These are phyloP conservation scores for Threskiornis aethiopicus DNA, from an alignment of 2,797 vertebrate species.

Conservation along the genomic window DNA sequence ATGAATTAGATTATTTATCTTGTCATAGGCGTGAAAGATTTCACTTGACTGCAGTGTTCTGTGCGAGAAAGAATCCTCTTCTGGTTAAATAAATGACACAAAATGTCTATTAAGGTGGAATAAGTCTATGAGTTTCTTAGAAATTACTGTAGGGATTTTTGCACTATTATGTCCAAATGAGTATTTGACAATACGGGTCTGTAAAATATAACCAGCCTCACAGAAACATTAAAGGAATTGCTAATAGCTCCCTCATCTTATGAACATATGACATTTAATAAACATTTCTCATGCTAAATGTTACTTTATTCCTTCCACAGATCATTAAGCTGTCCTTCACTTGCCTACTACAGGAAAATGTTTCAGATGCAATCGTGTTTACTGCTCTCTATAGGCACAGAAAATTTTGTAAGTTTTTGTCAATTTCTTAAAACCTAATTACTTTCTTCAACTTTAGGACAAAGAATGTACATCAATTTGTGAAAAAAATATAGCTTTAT, in stretches of 20 bases:
- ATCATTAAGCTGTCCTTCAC: constrained; percentile 58
- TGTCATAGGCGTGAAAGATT: background rate
- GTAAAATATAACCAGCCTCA: constrained; percentile 16
- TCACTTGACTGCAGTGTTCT: background rate
- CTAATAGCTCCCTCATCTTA: constrained; percentile 51
- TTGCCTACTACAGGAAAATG: constrained; percentile 22
- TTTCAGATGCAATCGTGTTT: constrained; percentile 14
- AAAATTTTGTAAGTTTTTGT: constrained; percentile 1
- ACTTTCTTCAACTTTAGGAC: constrained; percentile 18
- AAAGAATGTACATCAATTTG: background rate
- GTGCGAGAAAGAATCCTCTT: background rate
- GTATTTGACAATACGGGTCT: background rate
- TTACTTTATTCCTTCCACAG: constrained; percentile 48
- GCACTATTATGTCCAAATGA: background rate
- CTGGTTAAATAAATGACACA: background rate
- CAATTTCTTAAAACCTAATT: constrained; percentile 47
- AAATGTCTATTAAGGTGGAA: background rate
- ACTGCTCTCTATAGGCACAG: constrained; percentile 26
- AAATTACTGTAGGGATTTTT: background rate
- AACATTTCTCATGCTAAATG: constrained; percentile 52
- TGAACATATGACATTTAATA: constrained; percentile 46
- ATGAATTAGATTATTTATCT: background rate
- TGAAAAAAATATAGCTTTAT: background rate
- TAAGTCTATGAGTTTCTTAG: background rate
- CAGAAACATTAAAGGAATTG: constrained; percentile 32